Evolutionary conservation across 2,888 invertebrate genomes (phyloP).

Genomic region (Diaperis boleti): DNA sequence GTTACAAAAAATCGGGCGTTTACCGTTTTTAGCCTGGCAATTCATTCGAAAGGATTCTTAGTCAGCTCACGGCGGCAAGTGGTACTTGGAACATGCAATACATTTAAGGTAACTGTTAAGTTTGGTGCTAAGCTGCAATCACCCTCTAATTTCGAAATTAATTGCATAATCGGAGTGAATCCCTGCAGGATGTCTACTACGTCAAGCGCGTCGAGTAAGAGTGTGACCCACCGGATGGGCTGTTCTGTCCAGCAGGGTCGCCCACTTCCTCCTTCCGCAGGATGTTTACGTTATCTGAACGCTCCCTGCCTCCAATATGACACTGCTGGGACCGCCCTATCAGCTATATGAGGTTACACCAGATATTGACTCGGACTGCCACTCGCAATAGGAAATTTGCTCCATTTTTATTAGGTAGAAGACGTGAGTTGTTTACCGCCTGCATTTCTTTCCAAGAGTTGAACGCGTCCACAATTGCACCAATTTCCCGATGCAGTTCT

Average conservation of each 20-base stretch:
- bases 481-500: conserved; percentile 33
- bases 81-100: neutral
- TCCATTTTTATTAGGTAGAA: conserved; percentile 39
- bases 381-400: conserved; percentile 44
- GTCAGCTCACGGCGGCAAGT: neutral
- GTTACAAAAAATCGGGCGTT: too few relatives aligned
- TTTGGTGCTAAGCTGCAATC: conserved; percentile 12
- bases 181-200: conserved; percentile 32
- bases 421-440: too few relatives aligned
- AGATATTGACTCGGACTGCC: conserved; percentile 46
- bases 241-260: conserved; percentile 53
- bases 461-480: conserved; percentile 31
- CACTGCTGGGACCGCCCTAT: conserved; percentile 47
- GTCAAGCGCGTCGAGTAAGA: too few relatives aligned
- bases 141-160: conserved; percentile 10
- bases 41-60: neutral
- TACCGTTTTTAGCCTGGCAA: too few relatives aligned
- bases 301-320: conserved; percentile 47
- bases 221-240: conserved; percentile 52
- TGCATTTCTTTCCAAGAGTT: too few relatives aligned
- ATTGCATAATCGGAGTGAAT: conserved; percentile 29
- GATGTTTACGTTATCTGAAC: conserved; percentile 56
- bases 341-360: conserved; percentile 49
- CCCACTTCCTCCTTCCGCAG: conserved; percentile 55
- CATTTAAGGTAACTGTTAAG: conserved; percentile 11